Evolutionary conservation across 2,797 vertebrate genomes (phyloP).

Genomic region (Gymnodraco acuticeps): DNA sequence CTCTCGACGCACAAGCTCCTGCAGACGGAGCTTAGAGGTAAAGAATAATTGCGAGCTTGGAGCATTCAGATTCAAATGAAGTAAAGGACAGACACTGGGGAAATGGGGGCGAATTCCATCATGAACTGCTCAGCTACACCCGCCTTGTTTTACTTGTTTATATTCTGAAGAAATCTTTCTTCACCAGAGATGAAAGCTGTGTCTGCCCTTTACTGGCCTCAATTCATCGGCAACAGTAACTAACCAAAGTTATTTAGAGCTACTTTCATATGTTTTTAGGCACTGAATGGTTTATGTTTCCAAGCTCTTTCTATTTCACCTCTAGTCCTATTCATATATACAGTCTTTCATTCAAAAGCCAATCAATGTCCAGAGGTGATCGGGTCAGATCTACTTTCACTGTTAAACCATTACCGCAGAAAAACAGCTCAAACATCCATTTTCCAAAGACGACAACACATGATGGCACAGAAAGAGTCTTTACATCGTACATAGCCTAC

Average conservation of each 20-base stretch:
- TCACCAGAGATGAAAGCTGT: neutral
- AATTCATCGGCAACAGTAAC: neutral
- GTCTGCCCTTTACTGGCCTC: neutral
- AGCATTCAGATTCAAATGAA: conserved; percentile 30
- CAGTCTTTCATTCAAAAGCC: neutral
- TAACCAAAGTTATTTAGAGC: neutral
- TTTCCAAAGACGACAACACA: neutral
- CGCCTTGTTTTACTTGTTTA: neutral
- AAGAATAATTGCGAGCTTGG: conserved; percentile 10
- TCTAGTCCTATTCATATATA: neutral
- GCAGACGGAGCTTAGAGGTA: conserved; percentile 30
- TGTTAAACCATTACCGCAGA: neutral
- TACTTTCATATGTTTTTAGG: neutral
- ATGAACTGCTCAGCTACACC: conserved; percentile 3
- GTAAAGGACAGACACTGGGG: conserved; percentile 18
- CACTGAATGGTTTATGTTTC: neutral
- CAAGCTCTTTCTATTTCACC: neutral
- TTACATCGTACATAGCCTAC: neutral
- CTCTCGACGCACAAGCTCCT: conserved; percentile 34
- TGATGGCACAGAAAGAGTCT: neutral
- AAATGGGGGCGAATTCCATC: conserved; percentile 6
- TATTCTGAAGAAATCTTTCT: neutral
- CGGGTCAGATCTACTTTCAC: neutral
- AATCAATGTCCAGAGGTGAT: neutral
- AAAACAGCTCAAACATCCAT: neutral